A percentile compares a stretch with the other conserved stretches of the same genome.
Conservation (phyloP, 1,140 invertebrate genomes). For the Calephelis virginiensis region DNA sequence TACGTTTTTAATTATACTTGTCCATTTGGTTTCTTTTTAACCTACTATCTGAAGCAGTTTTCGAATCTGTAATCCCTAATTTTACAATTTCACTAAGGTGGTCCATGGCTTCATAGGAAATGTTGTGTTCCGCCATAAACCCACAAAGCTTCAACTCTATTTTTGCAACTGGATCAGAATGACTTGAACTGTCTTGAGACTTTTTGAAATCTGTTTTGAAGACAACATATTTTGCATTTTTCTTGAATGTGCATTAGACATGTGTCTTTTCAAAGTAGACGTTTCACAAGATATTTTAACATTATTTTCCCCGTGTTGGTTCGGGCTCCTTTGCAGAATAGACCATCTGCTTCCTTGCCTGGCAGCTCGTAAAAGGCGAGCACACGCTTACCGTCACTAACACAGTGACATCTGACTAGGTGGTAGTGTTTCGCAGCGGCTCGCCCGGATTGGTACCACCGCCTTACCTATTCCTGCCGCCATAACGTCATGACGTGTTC, state of each 20-base stretch:
- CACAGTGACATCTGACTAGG: too few relatives aligned
- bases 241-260: not conserved
- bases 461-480: too few relatives aligned
- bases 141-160: not conserved
- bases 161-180: conserved; percentile 10
- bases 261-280: conserved; percentile 4
- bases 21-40: conserved; percentile 3
- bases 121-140: conserved; percentile 9
- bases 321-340: too few relatives aligned
- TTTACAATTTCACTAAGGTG: conserved; percentile 8
- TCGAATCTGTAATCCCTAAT: not conserved
- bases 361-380: too few relatives aligned
- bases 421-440: too few relatives aligned
- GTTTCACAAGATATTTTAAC: conserved; percentile 2
- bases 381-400: too few relatives aligned
- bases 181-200: conserved; percentile 2
- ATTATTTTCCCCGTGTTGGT: too few relatives aligned
- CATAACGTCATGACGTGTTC: too few relatives aligned
- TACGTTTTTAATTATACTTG: not conserved
- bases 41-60: not conserved
- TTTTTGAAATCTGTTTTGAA: not conserved
- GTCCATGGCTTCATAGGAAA: not conserved
- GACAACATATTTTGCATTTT: not conserved
- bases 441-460: too few relatives aligned
- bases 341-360: too few relatives aligned